Base-by-base conservation (phyloP, 2,797 vertebrate species). In the Halcyon badia region DNA sequence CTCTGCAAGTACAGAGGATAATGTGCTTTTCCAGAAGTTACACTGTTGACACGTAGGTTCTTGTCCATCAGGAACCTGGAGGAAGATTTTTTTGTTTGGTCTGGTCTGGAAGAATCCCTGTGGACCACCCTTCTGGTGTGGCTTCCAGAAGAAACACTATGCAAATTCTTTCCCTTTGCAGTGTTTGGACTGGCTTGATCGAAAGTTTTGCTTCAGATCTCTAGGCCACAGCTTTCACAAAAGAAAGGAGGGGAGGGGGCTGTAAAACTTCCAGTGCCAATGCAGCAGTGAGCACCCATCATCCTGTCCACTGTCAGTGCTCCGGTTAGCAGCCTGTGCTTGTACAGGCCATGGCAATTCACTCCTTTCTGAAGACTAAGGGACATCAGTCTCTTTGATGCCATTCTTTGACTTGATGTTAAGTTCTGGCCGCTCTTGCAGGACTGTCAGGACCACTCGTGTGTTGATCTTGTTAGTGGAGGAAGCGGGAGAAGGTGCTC, bases 81-180 rank as follows among this genome's bases (percentile, higher is more conserved):
- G 69, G 46, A 86, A 70, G 42, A 8, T 14, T 25, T 86, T 62
- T 62, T 57, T 80, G 16, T 73, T 42, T 5, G 19, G 25, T 89
- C 90, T 54, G 51, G 10, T 78, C 70, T 82, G 72, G 65, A 91
- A 39, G 33, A 78, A 65, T 88, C 73, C 70, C n/a, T 51, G 5
- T 30, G 71, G 52, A 25, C 10, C 2, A 4, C 26, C 26, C 49
- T 76, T 14, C 42, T 60, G 33, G 6, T 69, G 49, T 69, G 58
- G 33, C 21, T 94, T 89, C 80, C 91, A 91, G 66, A 78, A 64
- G 64, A 93, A 96, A 61, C 56, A 41, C 31, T 68, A 14, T 25
- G 83, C 73, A 60, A 80, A 62, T 94, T 92, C 70, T 93, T 84
- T 83, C 76, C 54, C n/a, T 60, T 42, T 8, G 7, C 77, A 76